Percentiles rank a stretch among this genome's conserved stretches.
These are phyloP conservation scores for Mya arenaria DNA, from an alignment of 1,140 invertebrate genomes.

Conservation along the genomic window DNA sequence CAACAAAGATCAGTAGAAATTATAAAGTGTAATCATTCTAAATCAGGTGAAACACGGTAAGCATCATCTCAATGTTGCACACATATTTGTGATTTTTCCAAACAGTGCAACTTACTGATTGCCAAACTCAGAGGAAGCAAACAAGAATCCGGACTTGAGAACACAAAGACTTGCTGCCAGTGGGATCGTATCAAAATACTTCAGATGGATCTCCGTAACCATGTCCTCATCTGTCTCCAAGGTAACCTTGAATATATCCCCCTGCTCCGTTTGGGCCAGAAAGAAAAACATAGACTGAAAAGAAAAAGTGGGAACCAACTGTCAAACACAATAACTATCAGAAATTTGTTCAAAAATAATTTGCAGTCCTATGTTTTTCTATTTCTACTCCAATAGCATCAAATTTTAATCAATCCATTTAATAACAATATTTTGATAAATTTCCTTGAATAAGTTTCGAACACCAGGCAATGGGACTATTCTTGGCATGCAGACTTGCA, in stretches of 20 bases:
- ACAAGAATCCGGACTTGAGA: slow-evolving; percentile 98
- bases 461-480: too few species aligned
- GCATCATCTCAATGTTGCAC: slow-evolving; percentile 10
- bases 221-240: slow-evolving; percentile 99
- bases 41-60: slow-evolving; percentile 39
- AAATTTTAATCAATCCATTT: too few species aligned
- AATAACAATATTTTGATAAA: too few species aligned
- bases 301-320: slow-evolving; percentile 56
- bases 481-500: too few species aligned
- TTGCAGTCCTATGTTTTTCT: too few species aligned
- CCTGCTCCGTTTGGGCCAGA: slow-evolving; percentile 91
- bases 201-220: slow-evolving; percentile 99
- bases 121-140: slow-evolving; percentile 99
- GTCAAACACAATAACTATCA: too few species aligned
- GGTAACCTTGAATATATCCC: slow-evolving; percentile 85
- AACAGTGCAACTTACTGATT: slow-evolving; percentile 99
- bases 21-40: slow-evolving; percentile 6
- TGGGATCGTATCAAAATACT: slow-evolving; percentile 99
- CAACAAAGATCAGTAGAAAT: slow-evolving; percentile 18
- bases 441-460: too few species aligned
- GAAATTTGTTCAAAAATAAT: too few species aligned
- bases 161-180: slow-evolving; percentile 98
- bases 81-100: too few species aligned
- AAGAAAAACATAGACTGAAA: slow-evolving; percentile 96
- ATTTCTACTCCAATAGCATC: too few species aligned